Conservation (phyloP, 2,797 vertebrate species). For the Halcyon leucocephala region DNA sequence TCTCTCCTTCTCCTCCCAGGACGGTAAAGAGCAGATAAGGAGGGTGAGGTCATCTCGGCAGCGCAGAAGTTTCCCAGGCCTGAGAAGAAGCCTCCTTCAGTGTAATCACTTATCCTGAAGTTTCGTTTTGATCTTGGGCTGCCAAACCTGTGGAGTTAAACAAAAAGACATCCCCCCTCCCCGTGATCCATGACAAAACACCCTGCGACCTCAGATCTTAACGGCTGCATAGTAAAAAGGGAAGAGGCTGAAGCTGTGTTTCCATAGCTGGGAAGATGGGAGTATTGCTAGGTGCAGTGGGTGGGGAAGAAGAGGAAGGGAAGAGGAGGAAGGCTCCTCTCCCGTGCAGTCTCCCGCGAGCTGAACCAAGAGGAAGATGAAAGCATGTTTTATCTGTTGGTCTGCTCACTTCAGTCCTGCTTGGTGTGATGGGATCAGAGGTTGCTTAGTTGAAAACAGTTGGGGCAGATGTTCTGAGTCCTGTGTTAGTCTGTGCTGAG, state of each 20-base stretch:
- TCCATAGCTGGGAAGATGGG: not conserved
- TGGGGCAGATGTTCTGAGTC: too few species aligned
- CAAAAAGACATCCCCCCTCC: not conserved
- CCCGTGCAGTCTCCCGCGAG: too few species aligned
- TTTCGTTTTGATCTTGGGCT: conserved; percentile 18
- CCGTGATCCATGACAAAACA: not conserved
- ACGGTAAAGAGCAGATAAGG: not conserved
- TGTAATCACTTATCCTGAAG: not conserved
- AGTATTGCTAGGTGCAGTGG: not conserved
- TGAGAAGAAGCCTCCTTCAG: not conserved
- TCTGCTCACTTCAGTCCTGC: too few species aligned
- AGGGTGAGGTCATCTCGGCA: not conserved
- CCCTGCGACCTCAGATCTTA: not conserved
- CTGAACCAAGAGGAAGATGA: too few species aligned
- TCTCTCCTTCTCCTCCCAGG: not conserved
- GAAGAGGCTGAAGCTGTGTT: not conserved
- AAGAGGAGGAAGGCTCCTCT: too few species aligned
- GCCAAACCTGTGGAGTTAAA: not conserved
- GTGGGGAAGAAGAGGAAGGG: too few species aligned
- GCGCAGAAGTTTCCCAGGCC: conserved; percentile 5
- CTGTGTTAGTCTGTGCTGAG: too few species aligned
- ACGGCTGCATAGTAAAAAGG: not conserved
- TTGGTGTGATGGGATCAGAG: too few species aligned
- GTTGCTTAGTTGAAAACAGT: too few species aligned
- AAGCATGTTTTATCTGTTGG: too few species aligned